A percentile compares a stretch with the other conserved stretches of the same genome.
Evolutionary conservation across 35 echinoderm and acorn worm genomes (phyloP).

Genomic region (Stichopus chloronotus): DNA sequence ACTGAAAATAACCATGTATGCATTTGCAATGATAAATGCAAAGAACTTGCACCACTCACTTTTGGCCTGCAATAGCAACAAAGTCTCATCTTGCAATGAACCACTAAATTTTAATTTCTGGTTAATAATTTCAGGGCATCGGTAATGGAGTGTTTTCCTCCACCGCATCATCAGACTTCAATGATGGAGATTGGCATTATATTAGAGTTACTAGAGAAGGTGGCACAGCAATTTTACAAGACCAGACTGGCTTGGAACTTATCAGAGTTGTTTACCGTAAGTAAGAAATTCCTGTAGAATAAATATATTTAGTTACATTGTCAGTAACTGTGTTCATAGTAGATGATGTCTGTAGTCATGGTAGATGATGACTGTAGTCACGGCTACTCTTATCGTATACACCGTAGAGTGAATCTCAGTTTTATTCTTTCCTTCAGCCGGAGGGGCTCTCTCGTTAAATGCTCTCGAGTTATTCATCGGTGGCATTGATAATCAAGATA

Average conservation of each 20-base stretch:
- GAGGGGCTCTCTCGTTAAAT: slow-evolving; percentile 80
- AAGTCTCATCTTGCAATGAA: no score
- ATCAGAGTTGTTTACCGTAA: slow-evolving; percentile 43
- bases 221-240: slow-evolving; percentile 8
- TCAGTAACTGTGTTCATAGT: neutral
- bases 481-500: slow-evolving; percentile 56
- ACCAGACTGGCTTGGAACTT: slow-evolving; percentile 8
- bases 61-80: no score
- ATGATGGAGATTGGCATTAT: slow-evolving; percentile 86
- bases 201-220: slow-evolving; percentile 76
- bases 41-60: no score
- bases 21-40: no score
- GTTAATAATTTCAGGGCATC: slow-evolving; percentile 49
- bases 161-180: slow-evolving; percentile 55
- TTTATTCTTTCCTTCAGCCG: slow-evolving; percentile 56
- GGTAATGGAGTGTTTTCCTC: slow-evolving; percentile 68
- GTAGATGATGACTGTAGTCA: neutral
- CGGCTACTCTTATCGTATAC: neutral
- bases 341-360: neutral
- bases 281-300: neutral
- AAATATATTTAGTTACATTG: neutral
- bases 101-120: no score
- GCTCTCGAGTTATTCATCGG: slow-evolving; percentile 79
- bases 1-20: no score
- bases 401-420: neutral